Percentiles rank a stretch among this genome's conserved stretches.
These are phyloP conservation scores for Coptodon bakossiorum DNA, from an alignment of 2,113 vertebrate species.

Conservation along the genomic window DNA sequence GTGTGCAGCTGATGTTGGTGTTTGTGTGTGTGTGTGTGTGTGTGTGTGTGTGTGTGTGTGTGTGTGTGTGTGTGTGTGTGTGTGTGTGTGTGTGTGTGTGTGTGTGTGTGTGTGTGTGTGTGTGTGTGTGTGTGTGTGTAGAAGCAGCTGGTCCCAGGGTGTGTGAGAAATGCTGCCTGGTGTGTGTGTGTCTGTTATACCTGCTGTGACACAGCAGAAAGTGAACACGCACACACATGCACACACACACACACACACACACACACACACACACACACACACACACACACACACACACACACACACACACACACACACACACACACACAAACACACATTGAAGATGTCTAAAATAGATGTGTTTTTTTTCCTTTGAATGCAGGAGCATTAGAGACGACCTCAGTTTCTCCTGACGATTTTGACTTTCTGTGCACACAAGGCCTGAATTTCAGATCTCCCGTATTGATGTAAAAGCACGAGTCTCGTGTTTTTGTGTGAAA, in stretches of 20 bases:
- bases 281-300: background rate
- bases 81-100: background rate
- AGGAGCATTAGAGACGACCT: background rate
- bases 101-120: background rate
- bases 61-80: too few species aligned
- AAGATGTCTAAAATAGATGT: background rate
- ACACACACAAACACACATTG: background rate
- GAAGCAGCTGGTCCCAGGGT: conserved; percentile 34
- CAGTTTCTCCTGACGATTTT: background rate
- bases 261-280: background rate
- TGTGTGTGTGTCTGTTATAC: conserved; percentile 4
- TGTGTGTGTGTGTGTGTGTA: background rate
- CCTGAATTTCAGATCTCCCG: background rate
- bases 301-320: background rate
- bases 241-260: background rate
- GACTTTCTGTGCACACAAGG: background rate
- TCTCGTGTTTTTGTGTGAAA: background rate
- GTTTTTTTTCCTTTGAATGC: background rate
- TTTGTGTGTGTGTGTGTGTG: background rate
- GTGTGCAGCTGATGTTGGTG: background rate
- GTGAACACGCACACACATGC: background rate
- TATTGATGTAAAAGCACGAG: background rate
- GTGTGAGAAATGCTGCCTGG: conserved; percentile 15
- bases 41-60: too few species aligned
- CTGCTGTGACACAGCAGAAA: conserved; percentile 36